Evolutionary conservation across 2,113 vertebrate species (phyloP).

Genomic region (Eleginops maclovinus): DNA sequence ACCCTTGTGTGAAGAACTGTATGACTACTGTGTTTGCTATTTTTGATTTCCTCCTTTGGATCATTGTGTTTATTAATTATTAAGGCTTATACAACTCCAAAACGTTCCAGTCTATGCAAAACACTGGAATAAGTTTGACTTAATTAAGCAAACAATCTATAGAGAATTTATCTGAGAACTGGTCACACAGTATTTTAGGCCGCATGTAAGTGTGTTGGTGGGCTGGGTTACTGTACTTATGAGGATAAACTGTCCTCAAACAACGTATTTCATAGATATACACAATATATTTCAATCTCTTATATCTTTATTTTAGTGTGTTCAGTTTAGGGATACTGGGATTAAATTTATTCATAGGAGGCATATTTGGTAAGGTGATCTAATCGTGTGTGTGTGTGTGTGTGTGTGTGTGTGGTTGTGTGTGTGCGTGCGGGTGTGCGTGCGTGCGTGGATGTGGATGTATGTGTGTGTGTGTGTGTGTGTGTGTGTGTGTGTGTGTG

Average conservation of each 20-base stretch:
- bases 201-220: neutral
- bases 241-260: neutral
- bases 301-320: neutral
- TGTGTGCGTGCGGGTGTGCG: constrained; percentile 1
- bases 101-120: neutral
- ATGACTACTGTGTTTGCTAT: neutral
- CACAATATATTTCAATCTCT: neutral
- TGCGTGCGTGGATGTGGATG: neutral
- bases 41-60: neutral
- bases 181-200: neutral
- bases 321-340: neutral
- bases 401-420: neutral
- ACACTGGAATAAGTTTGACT: neutral
- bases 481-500: neutral
- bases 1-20: neutral
- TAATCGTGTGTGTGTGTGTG: neutral
- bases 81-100: neutral
- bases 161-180: neutral
- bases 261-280: neutral
- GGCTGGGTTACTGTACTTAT: neutral
- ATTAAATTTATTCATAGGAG: neutral
- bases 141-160: constrained; percentile 6
- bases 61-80: constrained; percentile 1
- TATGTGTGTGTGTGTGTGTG: neutral
- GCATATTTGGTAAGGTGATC: constrained; percentile 12